Percentiles rank a stretch among this genome's conserved stretches.
These are phyloP conservation scores for Dasyurus viverrinus DNA, from an alignment of 2,113 vertebrate species.

Conservation along the genomic window DNA sequence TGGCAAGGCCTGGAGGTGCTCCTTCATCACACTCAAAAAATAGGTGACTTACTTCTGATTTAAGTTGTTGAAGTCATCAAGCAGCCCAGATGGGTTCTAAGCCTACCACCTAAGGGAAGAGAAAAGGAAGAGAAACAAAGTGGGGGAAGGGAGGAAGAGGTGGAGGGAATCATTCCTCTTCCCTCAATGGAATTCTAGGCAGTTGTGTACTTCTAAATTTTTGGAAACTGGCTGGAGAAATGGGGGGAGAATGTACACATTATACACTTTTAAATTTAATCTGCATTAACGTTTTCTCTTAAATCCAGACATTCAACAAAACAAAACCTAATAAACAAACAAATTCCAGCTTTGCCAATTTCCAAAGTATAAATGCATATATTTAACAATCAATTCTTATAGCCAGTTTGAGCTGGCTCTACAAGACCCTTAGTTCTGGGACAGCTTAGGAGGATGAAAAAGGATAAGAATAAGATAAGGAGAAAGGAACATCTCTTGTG, in stretches of 20 bases:
- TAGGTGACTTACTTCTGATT: neutral
- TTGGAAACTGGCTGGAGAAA: neutral
- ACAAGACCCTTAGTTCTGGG: too few relatives aligned
- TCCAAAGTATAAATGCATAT: neutral
- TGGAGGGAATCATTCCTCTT: neutral
- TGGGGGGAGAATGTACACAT: neutral
- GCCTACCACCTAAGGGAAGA: neutral
- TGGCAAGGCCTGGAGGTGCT: neutral
- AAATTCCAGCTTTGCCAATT: neutral
- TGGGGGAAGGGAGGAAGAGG: too few relatives aligned
- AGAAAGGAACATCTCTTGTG: neutral
- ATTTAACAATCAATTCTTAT: neutral
- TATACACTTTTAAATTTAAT: neutral
- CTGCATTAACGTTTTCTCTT: neutral
- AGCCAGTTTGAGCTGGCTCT: neutral
- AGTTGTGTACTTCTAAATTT: neutral
- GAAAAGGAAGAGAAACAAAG: neutral
- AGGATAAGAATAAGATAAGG: neutral
- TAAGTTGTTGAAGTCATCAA: neutral
- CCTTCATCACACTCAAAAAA: neutral
- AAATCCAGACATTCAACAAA: neutral
- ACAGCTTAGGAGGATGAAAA: neutral
- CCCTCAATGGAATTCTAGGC: neutral
- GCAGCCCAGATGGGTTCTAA: neutral
- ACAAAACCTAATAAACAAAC: neutral